These are phyloP conservation scores for Eristalis arbustorum DNA, from an alignment of 2,888 invertebrate genomes.

Conservation along the genomic window DNA sequence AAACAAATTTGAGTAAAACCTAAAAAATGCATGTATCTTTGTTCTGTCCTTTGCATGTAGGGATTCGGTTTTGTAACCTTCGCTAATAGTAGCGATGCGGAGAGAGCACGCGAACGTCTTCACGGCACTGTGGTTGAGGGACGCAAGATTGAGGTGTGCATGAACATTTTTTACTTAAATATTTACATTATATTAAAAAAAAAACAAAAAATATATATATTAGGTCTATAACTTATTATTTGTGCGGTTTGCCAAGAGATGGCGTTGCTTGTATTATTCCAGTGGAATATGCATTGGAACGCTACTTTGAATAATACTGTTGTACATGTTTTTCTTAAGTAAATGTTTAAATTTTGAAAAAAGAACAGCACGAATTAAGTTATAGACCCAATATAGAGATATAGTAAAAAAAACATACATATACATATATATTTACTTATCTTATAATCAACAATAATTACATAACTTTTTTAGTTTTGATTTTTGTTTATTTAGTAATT, in stretches of 20 bases:
- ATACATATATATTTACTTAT: constrained; percentile 27
- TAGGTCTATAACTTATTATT: too few relatives aligned
- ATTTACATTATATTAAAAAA: constrained; percentile 46
- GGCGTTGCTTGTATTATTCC: too few relatives aligned
- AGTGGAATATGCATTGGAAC: too few relatives aligned
- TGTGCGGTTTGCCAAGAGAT: too few relatives aligned
- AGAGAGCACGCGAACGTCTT: constrained; percentile 99
- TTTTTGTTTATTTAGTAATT: constrained; percentile 14
- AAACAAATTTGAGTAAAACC: constrained; percentile 21
- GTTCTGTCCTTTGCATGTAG: constrained; percentile 97
- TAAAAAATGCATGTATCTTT: constrained; percentile 93
- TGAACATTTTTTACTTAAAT: constrained; percentile 84
- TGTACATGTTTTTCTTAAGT: too few relatives aligned
- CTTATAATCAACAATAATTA: constrained; percentile 22
- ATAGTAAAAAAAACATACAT: constrained; percentile 49
- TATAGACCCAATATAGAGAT: too few relatives aligned
- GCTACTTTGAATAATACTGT: too few relatives aligned
- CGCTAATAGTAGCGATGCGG: constrained; percentile 99
- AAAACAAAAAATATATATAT: constrained; percentile 15
- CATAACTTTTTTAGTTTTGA: constrained; percentile 21
- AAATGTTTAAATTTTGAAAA: too few relatives aligned
- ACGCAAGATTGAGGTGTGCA: constrained; percentile 99
- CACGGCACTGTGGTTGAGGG: constrained; percentile 99
- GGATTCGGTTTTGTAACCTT: constrained; percentile 99
- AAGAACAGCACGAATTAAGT: too few relatives aligned